phyloP scores from a whole-genome alignment of 2,888 invertebrate genomes.

The Ichneumon xanthorius region DNA sequence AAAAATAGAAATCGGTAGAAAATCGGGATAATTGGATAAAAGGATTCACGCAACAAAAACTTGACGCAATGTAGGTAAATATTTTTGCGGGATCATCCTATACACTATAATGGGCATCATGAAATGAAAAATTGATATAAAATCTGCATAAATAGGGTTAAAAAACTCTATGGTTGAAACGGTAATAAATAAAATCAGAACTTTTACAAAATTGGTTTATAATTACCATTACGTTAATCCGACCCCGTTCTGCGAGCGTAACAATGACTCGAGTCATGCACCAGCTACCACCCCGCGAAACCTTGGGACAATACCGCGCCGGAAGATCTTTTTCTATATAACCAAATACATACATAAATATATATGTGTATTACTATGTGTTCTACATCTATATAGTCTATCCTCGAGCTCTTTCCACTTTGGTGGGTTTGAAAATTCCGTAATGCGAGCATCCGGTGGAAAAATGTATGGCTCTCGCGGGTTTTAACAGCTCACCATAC shows the following conservation, averaged over 20 bases:
- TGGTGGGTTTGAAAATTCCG: constrained; percentile 43
- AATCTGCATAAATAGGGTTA: too few relatives aligned
- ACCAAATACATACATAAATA: constrained; percentile 9
- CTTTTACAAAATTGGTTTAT: too few relatives aligned
- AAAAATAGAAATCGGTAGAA: too few relatives aligned
- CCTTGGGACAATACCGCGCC: constrained; percentile 58
- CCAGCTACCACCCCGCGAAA: constrained; percentile 36
- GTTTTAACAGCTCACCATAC: not conserved
- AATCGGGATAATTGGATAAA: too few relatives aligned
- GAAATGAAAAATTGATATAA: too few relatives aligned
- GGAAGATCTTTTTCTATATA: constrained; percentile 53
- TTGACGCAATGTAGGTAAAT: too few relatives aligned
- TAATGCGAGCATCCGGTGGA: constrained; percentile 58
- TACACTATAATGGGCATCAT: too few relatives aligned
- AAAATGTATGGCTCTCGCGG: constrained; percentile 39
- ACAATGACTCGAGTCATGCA: constrained; percentile 61
- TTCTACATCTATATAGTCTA: constrained; percentile 15
- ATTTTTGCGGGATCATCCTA: too few relatives aligned
- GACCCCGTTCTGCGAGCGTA: constrained; percentile 36
- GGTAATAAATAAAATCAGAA: too few relatives aligned
- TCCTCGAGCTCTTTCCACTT: constrained; percentile 25
- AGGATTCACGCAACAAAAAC: too few relatives aligned
- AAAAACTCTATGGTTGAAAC: too few relatives aligned
- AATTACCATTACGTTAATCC: not conserved
- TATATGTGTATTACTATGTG: constrained; percentile 1